A percentile compares a stretch with the other conserved stretches of the same genome.
phyloP scores from a whole-genome alignment of 2,113 vertebrate species.

The Cinclus mexicanus region DNA sequence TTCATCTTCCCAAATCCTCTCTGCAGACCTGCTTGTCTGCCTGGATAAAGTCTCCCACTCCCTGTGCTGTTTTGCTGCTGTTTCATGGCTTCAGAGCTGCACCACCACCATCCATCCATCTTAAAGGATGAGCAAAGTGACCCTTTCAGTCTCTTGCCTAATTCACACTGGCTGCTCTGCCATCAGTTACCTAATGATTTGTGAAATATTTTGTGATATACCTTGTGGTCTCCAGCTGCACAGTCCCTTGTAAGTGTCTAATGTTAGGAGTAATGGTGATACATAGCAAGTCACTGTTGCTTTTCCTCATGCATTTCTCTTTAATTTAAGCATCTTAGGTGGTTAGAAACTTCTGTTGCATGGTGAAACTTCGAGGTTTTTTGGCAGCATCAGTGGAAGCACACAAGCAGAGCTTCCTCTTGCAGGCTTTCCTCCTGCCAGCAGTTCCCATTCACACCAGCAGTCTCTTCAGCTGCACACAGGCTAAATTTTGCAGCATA shows the following conservation, averaged over 20 bases:
- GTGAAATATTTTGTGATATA: slow-evolving; percentile 41
- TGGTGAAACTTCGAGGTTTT: background rate
- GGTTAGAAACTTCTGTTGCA: background rate
- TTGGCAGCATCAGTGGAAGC: background rate
- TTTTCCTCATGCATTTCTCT: background rate
- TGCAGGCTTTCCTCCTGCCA: slow-evolving; percentile 6
- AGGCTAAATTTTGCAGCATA: slow-evolving; percentile 50
- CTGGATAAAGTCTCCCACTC: background rate
- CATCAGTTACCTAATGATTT: slow-evolving; percentile 54
- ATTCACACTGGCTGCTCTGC: background rate
- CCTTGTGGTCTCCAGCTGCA: slow-evolving; percentile 11
- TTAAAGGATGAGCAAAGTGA: slow-evolving; percentile 12
- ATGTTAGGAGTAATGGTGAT: background rate
- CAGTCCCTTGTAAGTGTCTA: background rate
- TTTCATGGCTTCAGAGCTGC: background rate
- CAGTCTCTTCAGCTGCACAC: slow-evolving; percentile 15
- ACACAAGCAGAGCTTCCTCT: background rate
- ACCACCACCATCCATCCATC: background rate
- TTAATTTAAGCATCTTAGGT: background rate
- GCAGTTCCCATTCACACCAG: slow-evolving; percentile 38
- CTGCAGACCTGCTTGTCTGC: background rate
- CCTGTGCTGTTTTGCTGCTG: background rate
- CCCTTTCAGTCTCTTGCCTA: background rate
- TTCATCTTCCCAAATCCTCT: background rate
- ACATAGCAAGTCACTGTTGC: background rate